phyloP scores from a whole-genome alignment of 2,113 vertebrate genomes.

The Ardeotis arabs region DNA sequence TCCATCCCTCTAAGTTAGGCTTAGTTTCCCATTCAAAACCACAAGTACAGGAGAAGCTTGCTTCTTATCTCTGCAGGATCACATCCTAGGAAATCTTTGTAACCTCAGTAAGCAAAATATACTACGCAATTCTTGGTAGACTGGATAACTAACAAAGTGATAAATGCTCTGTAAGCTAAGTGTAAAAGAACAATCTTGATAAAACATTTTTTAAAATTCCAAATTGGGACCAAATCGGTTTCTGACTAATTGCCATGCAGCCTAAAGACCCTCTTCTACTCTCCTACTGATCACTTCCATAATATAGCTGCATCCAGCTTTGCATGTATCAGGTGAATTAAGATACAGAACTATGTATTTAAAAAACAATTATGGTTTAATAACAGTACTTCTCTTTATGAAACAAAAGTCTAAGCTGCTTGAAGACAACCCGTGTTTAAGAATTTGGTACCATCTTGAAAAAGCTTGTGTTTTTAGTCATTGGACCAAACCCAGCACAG shows the following conservation, averaged over 20 bases:
- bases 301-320: not conserved
- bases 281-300: not conserved
- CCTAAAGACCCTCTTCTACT: not conserved
- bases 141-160: not conserved
- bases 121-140: not conserved
- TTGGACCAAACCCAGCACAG: not conserved
- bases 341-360: not conserved
- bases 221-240: not conserved
- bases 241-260: not conserved
- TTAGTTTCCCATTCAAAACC: not conserved
- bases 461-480: constrained; percentile 16
- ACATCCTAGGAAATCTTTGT: not conserved
- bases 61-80: not conserved
- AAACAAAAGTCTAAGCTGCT: not conserved
- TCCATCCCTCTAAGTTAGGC: not conserved
- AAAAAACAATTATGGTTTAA: not conserved
- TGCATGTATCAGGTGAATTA: not conserved
- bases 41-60: not conserved
- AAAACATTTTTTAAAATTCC: not conserved
- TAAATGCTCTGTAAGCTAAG: not conserved
- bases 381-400: not conserved
- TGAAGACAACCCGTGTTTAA: not conserved
- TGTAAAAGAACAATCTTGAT: not conserved
- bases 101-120: not conserved
- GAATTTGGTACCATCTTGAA: constrained; percentile 6